Evolutionary conservation across 2,797 vertebrate genomes (phyloP).

Genomic region (Pseudomugil tenellus): DNA sequence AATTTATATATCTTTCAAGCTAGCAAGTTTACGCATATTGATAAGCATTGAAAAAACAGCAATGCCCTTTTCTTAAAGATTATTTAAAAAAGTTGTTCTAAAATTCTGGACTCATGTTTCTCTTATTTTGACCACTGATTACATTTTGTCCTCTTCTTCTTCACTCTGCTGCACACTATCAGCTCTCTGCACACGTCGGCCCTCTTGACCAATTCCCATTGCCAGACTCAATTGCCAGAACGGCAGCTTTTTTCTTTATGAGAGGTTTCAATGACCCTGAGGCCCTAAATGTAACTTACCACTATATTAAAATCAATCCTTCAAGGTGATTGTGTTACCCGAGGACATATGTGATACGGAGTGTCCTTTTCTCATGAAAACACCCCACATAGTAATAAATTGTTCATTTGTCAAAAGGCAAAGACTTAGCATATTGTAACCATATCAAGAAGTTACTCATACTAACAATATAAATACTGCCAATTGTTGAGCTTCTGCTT

Average conservation of each 20-base stretch:
- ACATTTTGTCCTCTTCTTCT: conserved; percentile 2
- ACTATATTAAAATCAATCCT: conserved; percentile 63
- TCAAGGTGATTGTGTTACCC: conserved; percentile 42
- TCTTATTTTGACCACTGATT: conserved; percentile 1
- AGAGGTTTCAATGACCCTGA: conserved; percentile 54
- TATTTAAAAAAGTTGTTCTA: background rate
- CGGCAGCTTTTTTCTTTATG: conserved; percentile 42
- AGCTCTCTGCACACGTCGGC: conserved; percentile 42
- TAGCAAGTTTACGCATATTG: background rate
- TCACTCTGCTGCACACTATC: conserved; percentile 38
- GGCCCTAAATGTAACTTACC: conserved; percentile 41
- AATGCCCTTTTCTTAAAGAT: background rate
- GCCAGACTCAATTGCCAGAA: conserved; percentile 45
- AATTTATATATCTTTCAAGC: background rate
- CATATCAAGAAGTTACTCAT: conserved; percentile 61
- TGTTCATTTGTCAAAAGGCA: conserved; percentile 50
- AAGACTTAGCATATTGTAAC: conserved; percentile 61
- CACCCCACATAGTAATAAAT: conserved; percentile 32
- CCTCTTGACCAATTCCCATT: conserved; percentile 32
- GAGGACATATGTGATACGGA: conserved; percentile 49
- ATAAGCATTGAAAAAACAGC: background rate
- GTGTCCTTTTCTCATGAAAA: conserved; percentile 15
- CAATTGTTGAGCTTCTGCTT: conserved; percentile 42
- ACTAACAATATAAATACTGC: conserved; percentile 59
- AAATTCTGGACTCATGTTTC: background rate